Evolutionary conservation across 2,888 invertebrate species (phyloP).

Genomic region (Bursaphelenchus okinawaensis): DNA sequence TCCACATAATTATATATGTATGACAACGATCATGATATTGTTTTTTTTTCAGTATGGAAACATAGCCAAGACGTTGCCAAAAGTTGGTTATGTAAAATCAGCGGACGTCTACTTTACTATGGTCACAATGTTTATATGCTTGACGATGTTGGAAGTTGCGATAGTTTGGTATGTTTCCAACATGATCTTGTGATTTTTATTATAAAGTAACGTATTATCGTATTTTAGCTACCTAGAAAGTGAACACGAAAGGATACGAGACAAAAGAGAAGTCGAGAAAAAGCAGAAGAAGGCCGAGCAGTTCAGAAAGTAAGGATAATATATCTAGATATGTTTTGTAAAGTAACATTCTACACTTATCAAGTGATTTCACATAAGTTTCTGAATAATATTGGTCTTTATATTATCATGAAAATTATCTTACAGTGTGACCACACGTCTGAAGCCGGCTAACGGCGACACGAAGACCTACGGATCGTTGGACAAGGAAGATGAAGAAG

Average conservation of each 20-base stretch:
- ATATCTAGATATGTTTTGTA: background rate
- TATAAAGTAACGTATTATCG: background rate
- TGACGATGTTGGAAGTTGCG: conserved; percentile 53
- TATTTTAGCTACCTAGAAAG: conserved; percentile 29
- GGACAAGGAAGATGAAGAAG: background rate
- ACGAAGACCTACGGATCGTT: conserved; percentile 6
- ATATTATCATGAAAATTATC: background rate
- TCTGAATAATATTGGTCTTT: background rate
- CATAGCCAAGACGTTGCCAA: conserved; percentile 49
- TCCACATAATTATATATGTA: too few relatives aligned
- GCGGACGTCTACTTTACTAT: conserved; percentile 44
- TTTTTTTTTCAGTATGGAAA: conserved; percentile 52
- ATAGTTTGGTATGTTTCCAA: conserved; percentile 35
- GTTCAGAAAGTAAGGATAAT: conserved; percentile 14
- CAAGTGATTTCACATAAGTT: too few relatives aligned
- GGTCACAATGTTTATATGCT: conserved; percentile 37
- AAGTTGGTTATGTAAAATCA: conserved; percentile 53
- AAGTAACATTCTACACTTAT: too few relatives aligned
- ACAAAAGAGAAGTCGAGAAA: conserved; percentile 26
- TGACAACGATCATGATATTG: too few relatives aligned
- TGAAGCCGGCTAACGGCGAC: background rate
- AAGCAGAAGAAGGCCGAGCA: conserved; percentile 20
- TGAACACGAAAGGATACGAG: conserved; percentile 11
- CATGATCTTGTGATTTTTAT: background rate
- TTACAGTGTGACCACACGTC: background rate